Base-by-base conservation (phyloP, 2,797 vertebrate genomes). In the Pteronotus mesoamericanus region DNA sequence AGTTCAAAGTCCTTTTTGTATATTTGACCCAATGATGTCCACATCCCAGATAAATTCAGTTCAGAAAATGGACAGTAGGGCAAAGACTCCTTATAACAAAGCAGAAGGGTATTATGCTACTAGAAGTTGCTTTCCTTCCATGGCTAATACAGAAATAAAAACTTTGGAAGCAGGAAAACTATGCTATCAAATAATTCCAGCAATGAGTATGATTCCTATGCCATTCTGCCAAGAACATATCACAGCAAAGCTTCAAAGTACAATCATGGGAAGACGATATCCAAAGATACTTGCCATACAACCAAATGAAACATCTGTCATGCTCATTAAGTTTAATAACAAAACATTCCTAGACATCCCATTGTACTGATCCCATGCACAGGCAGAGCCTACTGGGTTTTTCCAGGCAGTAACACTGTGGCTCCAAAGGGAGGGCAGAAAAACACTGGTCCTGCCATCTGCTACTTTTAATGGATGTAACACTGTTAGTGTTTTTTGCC, bases 131-230 rank as follows among this genome's bases (percentile, higher is more conserved):
- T 64, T 64, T 64, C 14, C 32, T 64, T 64, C 61, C 61, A n/a
- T 64, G 61, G 61, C 99, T 98, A 99, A 98, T 26, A 99, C 99
- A 15, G 99, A 99, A 98, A 99, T 99, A 98, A 99, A 99, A 98
- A 99, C 99, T 98, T 99, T 99, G 80, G 99, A 99, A 83, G 99
- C 99, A 0, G 99, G 99, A 96, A 99, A 99, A 96, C 99, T 99
- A 98, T 99, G 99, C 99, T 99, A 99, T 97, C 99, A 99, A 92
- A 99, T 99, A 98, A 99, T 99, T 26, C 98, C 97, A 86, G 99
- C 98, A 0, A 99, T 99, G 96, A 99, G 98, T 91, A 99, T 96
- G 44, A 99, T 98, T 97, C 99, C 99, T 96, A 99, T 46, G 59
- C 44, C 99, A 99, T 98, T 9, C 99, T 99, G 99, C 98, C 99